A percentile compares a stretch with the other conserved stretches of the same genome.
Conservation (phyloP, 1,140 invertebrate genomes). For the Drosophila kurseongensis region DNA sequence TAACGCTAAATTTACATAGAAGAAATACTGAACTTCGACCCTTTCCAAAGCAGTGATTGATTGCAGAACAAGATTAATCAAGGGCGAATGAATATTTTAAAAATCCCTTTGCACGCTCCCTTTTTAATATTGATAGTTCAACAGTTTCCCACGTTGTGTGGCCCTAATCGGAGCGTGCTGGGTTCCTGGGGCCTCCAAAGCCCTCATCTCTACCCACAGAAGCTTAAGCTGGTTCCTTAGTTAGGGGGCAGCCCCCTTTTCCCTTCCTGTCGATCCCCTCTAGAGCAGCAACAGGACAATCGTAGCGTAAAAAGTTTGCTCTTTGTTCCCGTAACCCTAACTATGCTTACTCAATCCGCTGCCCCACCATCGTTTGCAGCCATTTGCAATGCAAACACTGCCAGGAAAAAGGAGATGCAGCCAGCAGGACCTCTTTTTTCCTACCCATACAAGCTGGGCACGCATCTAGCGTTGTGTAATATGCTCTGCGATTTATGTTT, state of each 20-base stretch:
- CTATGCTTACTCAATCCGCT: slow-evolving; percentile 28
- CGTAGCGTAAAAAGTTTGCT: slow-evolving; percentile 77
- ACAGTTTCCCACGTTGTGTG: slow-evolving; percentile 31
- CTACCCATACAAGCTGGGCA: slow-evolving; percentile 65
- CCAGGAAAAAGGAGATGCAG: slow-evolving; percentile 21
- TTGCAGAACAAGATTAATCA: slow-evolving; percentile 35
- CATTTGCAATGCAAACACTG: slow-evolving; percentile 72
- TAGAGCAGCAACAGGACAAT: slow-evolving; percentile 71
- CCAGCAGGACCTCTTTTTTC: slow-evolving; percentile 16
- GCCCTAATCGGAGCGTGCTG: slow-evolving; percentile 12
- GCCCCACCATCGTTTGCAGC: slow-evolving; percentile 16
- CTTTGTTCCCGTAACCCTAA: slow-evolving; percentile 48
- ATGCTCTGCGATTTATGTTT: slow-evolving; percentile 83
- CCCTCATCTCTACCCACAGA: slow-evolving; percentile 34
- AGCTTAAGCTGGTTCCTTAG: slow-evolving; percentile 7
- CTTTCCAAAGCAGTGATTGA: slow-evolving; percentile 23
- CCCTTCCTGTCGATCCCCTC: not conserved
- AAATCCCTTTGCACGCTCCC: slow-evolving; percentile 34
- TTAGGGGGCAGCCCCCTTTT: not conserved
- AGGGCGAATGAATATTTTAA: slow-evolving; percentile 48
- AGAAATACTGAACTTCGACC: slow-evolving; percentile 15
- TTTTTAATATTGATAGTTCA: slow-evolving; percentile 42
- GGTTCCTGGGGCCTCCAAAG: slow-evolving; percentile 6
- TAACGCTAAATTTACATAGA: not conserved
- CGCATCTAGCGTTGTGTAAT: slow-evolving; percentile 79